Evolutionary conservation across 2,888 invertebrate genomes (phyloP).

Genomic region (Spodoptera picta): DNA sequence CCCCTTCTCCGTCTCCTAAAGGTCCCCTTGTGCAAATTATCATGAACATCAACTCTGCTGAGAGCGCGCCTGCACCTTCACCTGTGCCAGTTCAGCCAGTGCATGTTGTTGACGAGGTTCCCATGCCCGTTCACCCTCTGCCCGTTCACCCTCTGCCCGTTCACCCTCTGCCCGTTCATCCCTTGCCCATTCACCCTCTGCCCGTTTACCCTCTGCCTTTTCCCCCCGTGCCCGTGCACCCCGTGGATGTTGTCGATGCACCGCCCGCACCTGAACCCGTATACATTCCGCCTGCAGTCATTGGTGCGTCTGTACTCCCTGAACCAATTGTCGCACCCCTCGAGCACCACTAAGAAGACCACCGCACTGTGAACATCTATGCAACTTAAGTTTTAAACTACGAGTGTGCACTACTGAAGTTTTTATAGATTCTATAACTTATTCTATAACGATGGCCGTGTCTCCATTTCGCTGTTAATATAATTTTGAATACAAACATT

Average conservation of each 20-base stretch:
- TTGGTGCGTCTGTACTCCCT: conserved; percentile 46
- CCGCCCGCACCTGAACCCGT: conserved; percentile 24
- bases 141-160: too few species aligned
- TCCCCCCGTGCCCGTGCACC: background rate
- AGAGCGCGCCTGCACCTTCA: background rate
- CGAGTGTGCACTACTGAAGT: too few species aligned
- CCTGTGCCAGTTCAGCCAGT: background rate
- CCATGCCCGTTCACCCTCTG: background rate
- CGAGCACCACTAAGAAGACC: conserved; percentile 53
- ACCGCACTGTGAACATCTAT: conserved; percentile 34
- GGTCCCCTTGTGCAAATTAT: conserved; percentile 26
- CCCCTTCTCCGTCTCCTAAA: background rate
- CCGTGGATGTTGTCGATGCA: conserved; percentile 32
- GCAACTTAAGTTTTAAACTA: too few species aligned
- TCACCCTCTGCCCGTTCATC: too few species aligned
- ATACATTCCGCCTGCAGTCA: conserved; percentile 5
- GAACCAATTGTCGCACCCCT: conserved; percentile 50
- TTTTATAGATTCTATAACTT: too few species aligned
- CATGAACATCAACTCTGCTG: conserved; percentile 23
- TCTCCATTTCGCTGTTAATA: too few species aligned
- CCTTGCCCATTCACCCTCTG: too few species aligned
- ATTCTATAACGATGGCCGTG: too few species aligned
- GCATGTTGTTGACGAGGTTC: background rate
- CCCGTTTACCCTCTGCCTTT: too few species aligned
- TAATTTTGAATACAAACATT: too few species aligned